Percentiles rank a stretch among this genome's conserved stretches.
Evolutionary conservation across 2,113 vertebrate genomes (phyloP).

Genomic region (Macquaria australasica): DNA sequence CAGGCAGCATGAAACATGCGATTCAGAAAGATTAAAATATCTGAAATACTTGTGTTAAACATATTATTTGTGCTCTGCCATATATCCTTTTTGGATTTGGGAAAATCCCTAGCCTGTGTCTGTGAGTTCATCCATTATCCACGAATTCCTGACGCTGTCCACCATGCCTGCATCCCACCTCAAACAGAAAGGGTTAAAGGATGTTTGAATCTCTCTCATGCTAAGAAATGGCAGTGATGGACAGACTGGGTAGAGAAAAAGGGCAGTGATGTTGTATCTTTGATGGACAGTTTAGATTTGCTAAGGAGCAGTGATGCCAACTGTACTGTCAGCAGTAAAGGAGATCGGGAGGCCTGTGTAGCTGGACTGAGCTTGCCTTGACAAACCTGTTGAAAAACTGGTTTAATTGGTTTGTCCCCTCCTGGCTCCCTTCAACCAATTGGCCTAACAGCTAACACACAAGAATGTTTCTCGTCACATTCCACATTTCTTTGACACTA

Average conservation of each 20-base stretch:
- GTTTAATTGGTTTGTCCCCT: slow-evolving; percentile 23
- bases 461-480: neutral
- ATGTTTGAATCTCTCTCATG: neutral
- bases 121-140: neutral
- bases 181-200: neutral
- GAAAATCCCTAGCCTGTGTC: neutral
- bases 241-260: neutral
- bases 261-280: neutral
- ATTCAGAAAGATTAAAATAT: neutral
- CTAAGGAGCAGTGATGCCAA: slow-evolving; percentile 1
- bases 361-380: slow-evolving; percentile 1
- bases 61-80: neutral
- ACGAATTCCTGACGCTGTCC: neutral
- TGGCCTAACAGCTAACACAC: neutral
- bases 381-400: slow-evolving; percentile 13
- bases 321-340: neutral
- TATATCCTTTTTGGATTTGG: neutral
- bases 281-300: neutral
- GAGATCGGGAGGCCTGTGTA: neutral
- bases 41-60: neutral
- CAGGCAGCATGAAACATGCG: no score
- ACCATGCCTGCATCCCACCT: neutral
- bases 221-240: neutral
- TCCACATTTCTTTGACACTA: slow-evolving; percentile 8
- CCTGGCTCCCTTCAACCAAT: slow-evolving; percentile 16